These are phyloP conservation scores for Melangyna quadrimaculata DNA, from an alignment of 2,888 invertebrate species.

Conservation along the genomic window DNA sequence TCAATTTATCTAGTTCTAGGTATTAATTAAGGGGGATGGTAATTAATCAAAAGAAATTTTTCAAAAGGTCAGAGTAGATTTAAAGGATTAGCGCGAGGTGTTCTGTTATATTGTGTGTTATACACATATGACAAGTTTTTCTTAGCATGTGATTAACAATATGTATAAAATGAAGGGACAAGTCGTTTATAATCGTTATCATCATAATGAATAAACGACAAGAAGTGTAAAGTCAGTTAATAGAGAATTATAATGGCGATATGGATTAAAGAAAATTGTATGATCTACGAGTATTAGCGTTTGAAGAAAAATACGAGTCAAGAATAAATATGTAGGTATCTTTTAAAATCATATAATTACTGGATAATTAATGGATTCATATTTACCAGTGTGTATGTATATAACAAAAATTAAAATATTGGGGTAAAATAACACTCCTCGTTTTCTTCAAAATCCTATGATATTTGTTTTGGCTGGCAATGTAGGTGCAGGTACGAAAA, in stretches of 20 bases:
- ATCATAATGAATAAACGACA: not conserved
- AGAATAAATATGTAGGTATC: too few relatives aligned
- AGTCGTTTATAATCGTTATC: conserved; percentile 5
- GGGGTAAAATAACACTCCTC: too few relatives aligned
- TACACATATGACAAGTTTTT: not conserved
- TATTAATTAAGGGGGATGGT: not conserved
- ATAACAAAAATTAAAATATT: too few relatives aligned
- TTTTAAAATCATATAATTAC: too few relatives aligned
- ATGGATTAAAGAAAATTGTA: not conserved
- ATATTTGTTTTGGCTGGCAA: too few relatives aligned
- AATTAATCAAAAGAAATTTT: conserved; percentile 5
- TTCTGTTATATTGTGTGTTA: not conserved
- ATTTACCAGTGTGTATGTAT: too few relatives aligned
- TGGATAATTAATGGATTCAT: too few relatives aligned
- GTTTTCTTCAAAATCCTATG: too few relatives aligned
- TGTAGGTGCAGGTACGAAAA: too few relatives aligned
- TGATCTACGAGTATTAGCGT: conserved; percentile 6
- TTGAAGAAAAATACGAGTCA: not conserved
- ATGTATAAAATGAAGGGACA: not conserved
- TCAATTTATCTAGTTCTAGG: not conserved
- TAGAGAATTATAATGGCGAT: not conserved
- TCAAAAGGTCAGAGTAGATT: conserved; percentile 12
- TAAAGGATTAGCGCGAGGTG: not conserved
- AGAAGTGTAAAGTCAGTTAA: not conserved
- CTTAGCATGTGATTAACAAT: not conserved